Evolutionary conservation across 2,888 invertebrate species (phyloP), one percentile per base, ranked within the genome.

Genomic region (Leucozona laternaria): DNA sequence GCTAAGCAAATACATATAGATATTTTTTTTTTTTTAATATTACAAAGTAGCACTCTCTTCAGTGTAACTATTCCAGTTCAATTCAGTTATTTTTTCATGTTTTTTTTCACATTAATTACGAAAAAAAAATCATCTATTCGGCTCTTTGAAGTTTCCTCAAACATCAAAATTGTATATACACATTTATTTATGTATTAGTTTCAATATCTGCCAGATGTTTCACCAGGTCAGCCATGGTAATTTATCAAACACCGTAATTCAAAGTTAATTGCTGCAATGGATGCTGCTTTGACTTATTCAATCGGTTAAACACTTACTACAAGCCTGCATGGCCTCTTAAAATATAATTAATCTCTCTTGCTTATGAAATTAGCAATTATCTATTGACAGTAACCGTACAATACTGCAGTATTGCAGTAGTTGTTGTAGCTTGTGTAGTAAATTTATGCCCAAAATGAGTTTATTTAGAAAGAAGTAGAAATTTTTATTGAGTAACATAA

Each of bases 281-380:
- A 58, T 60, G 60, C 22, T 60, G 37, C 15, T 40, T 60, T 60
- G 60, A 60, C 60, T 60, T 40, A 22, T 60, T 60, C 60, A 60
- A 60, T 60, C 22, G 37, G 22, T 22, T 22, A 20, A 3, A 60
- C 10, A 34, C n/a, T n/a, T 28, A 58, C 15, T 15, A 4, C 20
- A 58, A 60, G 37, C 15, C 37, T 37, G 37, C 15, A 22, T 37
- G 37, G 37, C 34, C 60, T 40, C 13, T 37, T 22, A 40, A 60
- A 60, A 22, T 22, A 22, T 22, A 22, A 60, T 60, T 40, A 60
- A 60, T 60, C 40, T 37, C 15, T 37, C 11, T 17, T 0, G 22
- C 20, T 40, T 60, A 37, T 60, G 60, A 60, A 37, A 60, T 60
- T 11, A 7, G 20, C 37, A 22, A 37, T 60, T 60, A 60, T 4